Base-by-base conservation (phyloP, 2,888 invertebrate species). In the Tuta absoluta region DNA sequence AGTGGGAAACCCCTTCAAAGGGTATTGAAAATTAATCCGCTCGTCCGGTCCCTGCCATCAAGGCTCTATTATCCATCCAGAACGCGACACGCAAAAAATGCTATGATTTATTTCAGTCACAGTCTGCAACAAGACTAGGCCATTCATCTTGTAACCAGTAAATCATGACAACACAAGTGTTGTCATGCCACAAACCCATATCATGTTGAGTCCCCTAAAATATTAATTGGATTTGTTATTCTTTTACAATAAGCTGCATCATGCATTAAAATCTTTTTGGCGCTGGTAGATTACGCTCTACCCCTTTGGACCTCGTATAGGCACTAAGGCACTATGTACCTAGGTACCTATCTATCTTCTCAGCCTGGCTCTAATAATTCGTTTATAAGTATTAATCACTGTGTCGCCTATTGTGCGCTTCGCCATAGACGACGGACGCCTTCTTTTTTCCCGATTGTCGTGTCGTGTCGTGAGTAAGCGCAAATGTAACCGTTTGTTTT, bases 401-500 rank as follows among this genome's bases (percentile, higher is more conserved):
- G 70, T 84, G 86, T 84, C 83, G 76, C 84, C 80, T 67, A 82
- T 89, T 89, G 89, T 90, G 78, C 75, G 75, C 49, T 72, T 70
- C 76, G 71, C 74, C 73, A 70, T 72, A 68, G 51, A 23, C 51
- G 51, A 4, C 51, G 11, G 51, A 14, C 51, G 17, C 67, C 59
- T 17, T 33, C 67, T 79, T 85, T 86, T 80, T 82, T 81, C 79
- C 45, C n/a, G 10, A 2, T 5, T 11, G 38, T 75, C 76, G 75
- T 74, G 72, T 64, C 66, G 61, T 66, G 67, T 64, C 78, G 71
- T 88, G 87, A 89, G 82, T 87, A 86, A 87, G 87, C 88, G 82
- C 79, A 84, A 85, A 82, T 80, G 80, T 77, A 77, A 74, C 76
- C 70, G 70, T 72, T 82, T 85, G 83, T 83, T 80, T 70, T 72